Conservation (phyloP, 2,888 invertebrate genomes). For the Orthonevra nobilis region DNA sequence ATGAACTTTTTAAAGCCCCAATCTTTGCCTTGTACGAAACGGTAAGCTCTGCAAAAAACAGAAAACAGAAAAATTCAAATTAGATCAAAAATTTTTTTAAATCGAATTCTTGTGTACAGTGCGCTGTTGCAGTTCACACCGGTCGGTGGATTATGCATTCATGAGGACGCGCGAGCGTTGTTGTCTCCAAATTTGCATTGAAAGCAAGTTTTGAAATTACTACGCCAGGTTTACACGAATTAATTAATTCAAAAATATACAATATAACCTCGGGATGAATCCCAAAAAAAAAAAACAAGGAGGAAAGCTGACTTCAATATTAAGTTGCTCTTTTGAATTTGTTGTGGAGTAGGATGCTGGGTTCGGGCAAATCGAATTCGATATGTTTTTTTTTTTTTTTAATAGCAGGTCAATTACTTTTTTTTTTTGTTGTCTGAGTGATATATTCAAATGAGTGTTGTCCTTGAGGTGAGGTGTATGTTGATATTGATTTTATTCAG, state of each 20-base stretch:
- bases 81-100: background rate
- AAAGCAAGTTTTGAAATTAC: conserved; percentile 10
- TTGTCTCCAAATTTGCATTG: conserved; percentile 38
- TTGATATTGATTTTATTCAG: conserved; percentile 35
- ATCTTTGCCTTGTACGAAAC: conserved; percentile 99
- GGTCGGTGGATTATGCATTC: conserved; percentile 61
- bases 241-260: conserved; percentile 59
- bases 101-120: background rate
- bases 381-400: background rate
- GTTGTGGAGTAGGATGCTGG: background rate
- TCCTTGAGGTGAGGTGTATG: conserved; percentile 37
- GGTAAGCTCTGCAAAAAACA: conserved; percentile 88
- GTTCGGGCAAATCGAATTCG: conserved; percentile 29
- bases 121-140: conserved; percentile 1
- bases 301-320: background rate
- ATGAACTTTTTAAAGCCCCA: conserved; percentile 99
- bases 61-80: conserved; percentile 15
- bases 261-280: conserved; percentile 2
- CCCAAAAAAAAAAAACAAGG: background rate
- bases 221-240: conserved; percentile 21
- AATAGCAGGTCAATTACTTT: conserved; percentile 40
- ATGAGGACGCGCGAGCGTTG: conserved; percentile 4
- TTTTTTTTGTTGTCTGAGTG: conserved; percentile 11
- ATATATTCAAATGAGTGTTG: conserved; percentile 46
- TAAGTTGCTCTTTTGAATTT: conserved; percentile 38